Conservation (phyloP, 2,113 vertebrate genomes). For the Lepisosteus osseus region DNA sequence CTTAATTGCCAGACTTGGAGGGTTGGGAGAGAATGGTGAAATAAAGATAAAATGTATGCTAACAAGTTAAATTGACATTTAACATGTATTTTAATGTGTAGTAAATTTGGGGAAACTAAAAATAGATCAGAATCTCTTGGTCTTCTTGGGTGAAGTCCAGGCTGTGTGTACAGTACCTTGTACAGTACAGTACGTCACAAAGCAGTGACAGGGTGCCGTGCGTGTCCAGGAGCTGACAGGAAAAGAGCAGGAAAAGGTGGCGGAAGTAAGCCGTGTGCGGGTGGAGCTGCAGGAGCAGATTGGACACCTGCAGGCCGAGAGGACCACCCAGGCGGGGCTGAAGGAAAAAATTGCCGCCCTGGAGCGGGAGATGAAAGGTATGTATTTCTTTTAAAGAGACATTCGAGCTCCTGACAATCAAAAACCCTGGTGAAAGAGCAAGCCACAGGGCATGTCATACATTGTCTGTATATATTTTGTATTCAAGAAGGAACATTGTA, state of each 20-base stretch:
- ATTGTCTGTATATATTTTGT: too few relatives aligned
- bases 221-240: conserved; percentile 70
- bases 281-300: conserved; percentile 86
- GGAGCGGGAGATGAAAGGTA: conserved; percentile 89
- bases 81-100: background rate
- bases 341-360: conserved; percentile 81
- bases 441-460: too few relatives aligned
- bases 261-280: conserved; percentile 76
- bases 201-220: background rate
- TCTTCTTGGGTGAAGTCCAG: background rate
- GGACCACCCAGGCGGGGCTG: conserved; percentile 68
- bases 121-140: background rate
- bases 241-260: conserved; percentile 86
- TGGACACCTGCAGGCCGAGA: conserved; percentile 81
- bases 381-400: too few relatives aligned
- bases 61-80: too few relatives aligned
- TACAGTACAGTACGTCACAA: too few relatives aligned
- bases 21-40: too few relatives aligned
- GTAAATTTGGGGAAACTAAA: background rate
- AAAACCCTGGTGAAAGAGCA: too few relatives aligned
- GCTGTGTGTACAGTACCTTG: background rate
- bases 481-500: too few relatives aligned
- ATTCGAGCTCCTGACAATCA: too few relatives aligned
- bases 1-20: too few relatives aligned
- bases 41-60: too few relatives aligned